These are phyloP conservation scores for Gobiocypris rarus DNA, from an alignment of 2,113 vertebrate genomes.

Conservation along the genomic window DNA sequence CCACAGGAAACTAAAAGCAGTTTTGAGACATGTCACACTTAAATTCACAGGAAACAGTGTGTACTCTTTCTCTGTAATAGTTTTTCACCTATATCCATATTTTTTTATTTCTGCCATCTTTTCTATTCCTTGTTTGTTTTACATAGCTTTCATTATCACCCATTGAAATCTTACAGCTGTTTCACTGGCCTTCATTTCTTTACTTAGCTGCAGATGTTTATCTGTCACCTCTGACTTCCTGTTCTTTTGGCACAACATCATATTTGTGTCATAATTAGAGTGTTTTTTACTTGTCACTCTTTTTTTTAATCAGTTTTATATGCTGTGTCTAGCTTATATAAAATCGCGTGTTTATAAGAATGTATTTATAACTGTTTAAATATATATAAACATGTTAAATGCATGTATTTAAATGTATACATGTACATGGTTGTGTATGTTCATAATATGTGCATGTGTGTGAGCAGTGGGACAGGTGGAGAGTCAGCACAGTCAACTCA, in stretches of 20 bases:
- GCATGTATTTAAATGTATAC: neutral
- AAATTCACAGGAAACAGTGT: slow-evolving; percentile 24
- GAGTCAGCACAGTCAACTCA: slow-evolving; percentile 78
- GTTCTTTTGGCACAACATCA: neutral
- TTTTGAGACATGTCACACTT: slow-evolving; percentile 8
- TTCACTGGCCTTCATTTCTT: neutral
- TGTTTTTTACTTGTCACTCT: no score
- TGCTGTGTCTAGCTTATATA: no score
- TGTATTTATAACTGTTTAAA: no score
- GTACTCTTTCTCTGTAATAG: neutral
- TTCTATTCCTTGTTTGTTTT: neutral
- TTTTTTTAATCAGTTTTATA: no score
- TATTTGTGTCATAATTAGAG: neutral
- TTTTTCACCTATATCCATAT: neutral
- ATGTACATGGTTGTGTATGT: neutral
- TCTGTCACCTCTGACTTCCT: neutral
- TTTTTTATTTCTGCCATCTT: neutral
- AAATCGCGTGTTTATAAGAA: no score
- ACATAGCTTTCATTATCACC: no score
- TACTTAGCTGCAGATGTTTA: neutral
- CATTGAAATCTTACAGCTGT: neutral
- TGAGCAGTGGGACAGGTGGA: slow-evolving; percentile 78
- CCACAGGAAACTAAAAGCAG: slow-evolving; percentile 52
- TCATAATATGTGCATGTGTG: slow-evolving; percentile 19
- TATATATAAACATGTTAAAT: neutral